Evolutionary conservation across 2,888 invertebrate genomes (phyloP), one percentile per base, ranked within the genome.

Genomic region (Nephrotoma appendiculata): DNA sequence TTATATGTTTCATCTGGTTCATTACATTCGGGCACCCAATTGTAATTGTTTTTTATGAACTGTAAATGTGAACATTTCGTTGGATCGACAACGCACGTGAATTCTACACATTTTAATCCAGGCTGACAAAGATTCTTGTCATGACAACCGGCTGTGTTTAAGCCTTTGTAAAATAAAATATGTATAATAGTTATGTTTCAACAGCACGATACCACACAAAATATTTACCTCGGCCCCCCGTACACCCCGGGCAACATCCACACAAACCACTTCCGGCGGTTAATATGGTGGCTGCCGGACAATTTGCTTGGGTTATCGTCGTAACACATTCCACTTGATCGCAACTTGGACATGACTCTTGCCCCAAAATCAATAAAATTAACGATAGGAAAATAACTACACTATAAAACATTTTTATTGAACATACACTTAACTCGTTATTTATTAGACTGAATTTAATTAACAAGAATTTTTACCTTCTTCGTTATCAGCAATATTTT

Each of bases 1-100:
- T 93, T 93, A 91, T 92, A 95, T 15, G 90, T 90, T 11, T 94
- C 94, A 89, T 94, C 93, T 41, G 92, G 90, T 86, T 93, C 91
- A 11, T 71, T 31, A 89, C 95, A 95, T 86, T 89, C 91, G 2
- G 93, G 93, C 84, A 91, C 90, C 88, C 89, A 92, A 2, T 87
- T 85, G 19, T 88, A 57, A 3, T 87, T 3, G 6, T 7, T 71
- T 44, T 31, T 42, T n/a, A 84, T 42, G n/a, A 42, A 31, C 0
- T 2, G 0, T 15, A 84, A 84, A 84, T 84, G 84, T 0, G 11
- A 44, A 19, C 85, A 85, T 85, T 85, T 44, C 12, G 0, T 31
- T 31, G 3, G 31, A 31, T 71, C 31, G 3, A 71, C 31, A 7
- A 2, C 12, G 41, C 41, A 84, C n/a, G 4, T 42, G 6, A 5